Percentiles rank a stretch among this genome's conserved stretches.
phyloP scores from a whole-genome alignment of 2,797 vertebrate genomes.

The Linurgus olivaceus region DNA sequence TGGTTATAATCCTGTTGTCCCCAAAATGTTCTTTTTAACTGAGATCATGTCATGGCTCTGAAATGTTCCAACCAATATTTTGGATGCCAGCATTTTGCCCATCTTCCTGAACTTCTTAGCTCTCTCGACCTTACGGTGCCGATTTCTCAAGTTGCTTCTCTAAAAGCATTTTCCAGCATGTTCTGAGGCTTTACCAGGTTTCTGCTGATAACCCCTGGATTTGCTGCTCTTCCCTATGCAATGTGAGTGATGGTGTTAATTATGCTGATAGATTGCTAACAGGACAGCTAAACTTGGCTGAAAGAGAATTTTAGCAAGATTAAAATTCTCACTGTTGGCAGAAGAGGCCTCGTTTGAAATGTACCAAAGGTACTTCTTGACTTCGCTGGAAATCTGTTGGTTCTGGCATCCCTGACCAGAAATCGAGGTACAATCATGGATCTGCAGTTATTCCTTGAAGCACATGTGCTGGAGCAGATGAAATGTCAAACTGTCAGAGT shows the following conservation, averaged over 20 bases:
- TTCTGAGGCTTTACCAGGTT: neutral
- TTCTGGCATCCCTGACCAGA: constrained; percentile 58
- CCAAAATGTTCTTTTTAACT: neutral
- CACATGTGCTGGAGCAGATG: constrained; percentile 54
- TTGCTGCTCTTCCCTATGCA: neutral
- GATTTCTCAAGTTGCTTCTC: neutral
- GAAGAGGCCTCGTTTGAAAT: neutral
- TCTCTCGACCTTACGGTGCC: neutral
- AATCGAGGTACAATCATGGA: neutral
- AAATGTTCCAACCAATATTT: neutral
- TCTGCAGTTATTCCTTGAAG: neutral
- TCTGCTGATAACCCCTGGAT: constrained; percentile 2
- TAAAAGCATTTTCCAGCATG: neutral
- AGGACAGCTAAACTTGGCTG: constrained; percentile 41
- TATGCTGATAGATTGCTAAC: constrained; percentile 27
- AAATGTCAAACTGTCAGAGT: constrained; percentile 63
- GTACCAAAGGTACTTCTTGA: constrained; percentile 23
- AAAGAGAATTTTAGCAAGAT: constrained; percentile 6
- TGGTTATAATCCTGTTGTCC: neutral
- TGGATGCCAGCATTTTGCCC: neutral
- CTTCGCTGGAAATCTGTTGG: constrained; percentile 44
- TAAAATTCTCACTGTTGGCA: constrained; percentile 20
- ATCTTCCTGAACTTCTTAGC: neutral
- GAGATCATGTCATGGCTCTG: neutral
- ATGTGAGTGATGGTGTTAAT: constrained; percentile 9